Conservation (phyloP, 2,113 vertebrate species). For the Elachura formosa region DNA sequence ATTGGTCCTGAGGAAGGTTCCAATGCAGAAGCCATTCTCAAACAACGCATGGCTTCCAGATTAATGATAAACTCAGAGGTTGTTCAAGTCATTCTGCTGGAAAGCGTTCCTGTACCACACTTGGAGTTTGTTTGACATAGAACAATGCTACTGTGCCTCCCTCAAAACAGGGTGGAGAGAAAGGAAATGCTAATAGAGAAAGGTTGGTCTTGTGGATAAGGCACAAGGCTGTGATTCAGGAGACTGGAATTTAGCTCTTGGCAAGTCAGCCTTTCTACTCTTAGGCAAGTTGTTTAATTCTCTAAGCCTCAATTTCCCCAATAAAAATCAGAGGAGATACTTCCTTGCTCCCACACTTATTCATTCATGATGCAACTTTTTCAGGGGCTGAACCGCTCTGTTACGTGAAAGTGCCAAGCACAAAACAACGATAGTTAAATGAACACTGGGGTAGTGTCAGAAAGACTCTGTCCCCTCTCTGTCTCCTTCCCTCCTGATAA, state of each 20-base stretch:
- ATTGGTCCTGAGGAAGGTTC: neutral
- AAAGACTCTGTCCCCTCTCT: neutral
- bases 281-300: conserved; percentile 6
- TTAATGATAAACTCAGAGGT: conserved; percentile 3
- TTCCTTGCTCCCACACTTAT: conserved; percentile 35
- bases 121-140: neutral
- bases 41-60: neutral
- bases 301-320: conserved; percentile 17
- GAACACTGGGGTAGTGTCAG: neutral
- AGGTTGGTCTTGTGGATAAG: conserved; percentile 46
- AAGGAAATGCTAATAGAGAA: conserved; percentile 35
- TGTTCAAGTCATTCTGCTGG: neutral
- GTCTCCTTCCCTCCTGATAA: neutral
- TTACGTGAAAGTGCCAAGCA: neutral
- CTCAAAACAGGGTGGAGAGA: conserved; percentile 54
- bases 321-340: neutral
- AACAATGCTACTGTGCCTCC: conserved; percentile 6
- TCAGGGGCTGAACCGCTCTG: neutral
- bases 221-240: conserved; percentile 36
- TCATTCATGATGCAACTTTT: conserved; percentile 17
- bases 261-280: conserved; percentile 6
- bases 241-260: conserved; percentile 29
- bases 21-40: neutral
- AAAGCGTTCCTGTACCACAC: neutral
- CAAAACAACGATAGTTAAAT: neutral